Evolutionary conservation across 2,888 invertebrate genomes (phyloP).

Genomic region (Seira musarum): DNA sequence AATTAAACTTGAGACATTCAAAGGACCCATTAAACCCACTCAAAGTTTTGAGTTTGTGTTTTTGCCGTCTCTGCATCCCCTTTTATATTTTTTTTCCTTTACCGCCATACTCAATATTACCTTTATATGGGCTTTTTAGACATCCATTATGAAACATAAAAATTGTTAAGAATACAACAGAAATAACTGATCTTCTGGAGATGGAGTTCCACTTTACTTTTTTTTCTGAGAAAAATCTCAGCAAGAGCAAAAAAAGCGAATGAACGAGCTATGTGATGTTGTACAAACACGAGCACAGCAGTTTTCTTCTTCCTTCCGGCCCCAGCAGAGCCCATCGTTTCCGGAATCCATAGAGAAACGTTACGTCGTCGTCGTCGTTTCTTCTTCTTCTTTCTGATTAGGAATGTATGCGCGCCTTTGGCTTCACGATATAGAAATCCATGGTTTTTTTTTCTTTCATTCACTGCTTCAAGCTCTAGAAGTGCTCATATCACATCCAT

Average conservation of each 20-base stretch:
- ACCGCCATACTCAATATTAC: not conserved
- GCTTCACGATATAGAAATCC: no score
- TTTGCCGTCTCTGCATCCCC: no score
- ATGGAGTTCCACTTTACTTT: conserved; percentile 49
- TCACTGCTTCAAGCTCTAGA: no score
- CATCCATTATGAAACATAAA: not conserved
- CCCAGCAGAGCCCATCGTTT: conserved; percentile 59
- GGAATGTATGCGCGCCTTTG: no score
- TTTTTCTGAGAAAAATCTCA: not conserved
- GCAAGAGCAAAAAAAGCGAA: conserved; percentile 11
- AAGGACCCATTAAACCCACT: no score
- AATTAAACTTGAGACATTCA: no score
- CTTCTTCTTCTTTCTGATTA: not conserved
- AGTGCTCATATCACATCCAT: no score
- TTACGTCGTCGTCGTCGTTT: not conserved
- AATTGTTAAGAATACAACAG: not conserved
- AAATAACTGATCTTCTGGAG: conserved; percentile 33
- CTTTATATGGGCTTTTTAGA: conserved; percentile 3
- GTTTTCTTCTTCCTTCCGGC: conserved; percentile 58
- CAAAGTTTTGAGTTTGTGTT: no score
- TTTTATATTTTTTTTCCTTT: not conserved
- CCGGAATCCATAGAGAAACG: conserved; percentile 58
- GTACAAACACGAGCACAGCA: conserved; percentile 41
- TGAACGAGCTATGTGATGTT: conserved; percentile 7
- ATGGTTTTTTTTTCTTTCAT: no score